Conservation (phyloP, 2,888 invertebrate species). For the Cistogaster globosa region DNA sequence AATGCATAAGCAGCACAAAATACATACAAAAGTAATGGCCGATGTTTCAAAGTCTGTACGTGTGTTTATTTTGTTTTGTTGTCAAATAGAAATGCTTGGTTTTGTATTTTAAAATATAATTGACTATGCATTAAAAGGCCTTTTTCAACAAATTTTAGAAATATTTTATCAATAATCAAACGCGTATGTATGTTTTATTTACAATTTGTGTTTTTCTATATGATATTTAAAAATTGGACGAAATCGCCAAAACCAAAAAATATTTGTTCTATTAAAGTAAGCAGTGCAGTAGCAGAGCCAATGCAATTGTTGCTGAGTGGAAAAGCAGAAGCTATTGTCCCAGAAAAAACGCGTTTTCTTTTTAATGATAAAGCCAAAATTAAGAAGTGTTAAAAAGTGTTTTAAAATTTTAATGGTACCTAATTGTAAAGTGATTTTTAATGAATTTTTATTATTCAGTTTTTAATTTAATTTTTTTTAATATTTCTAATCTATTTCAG, state of each 20-base stretch:
- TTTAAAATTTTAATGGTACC: constrained; percentile 3
- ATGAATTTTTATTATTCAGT: background rate
- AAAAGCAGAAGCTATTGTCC: constrained; percentile 13
- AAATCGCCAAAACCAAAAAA: background rate
- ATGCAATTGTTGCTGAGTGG: constrained; percentile 1
- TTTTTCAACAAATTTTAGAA: constrained; percentile 18
- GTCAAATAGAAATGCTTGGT: no score
- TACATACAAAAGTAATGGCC: background rate
- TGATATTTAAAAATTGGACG: no score
- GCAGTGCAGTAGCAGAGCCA: constrained; percentile 23
- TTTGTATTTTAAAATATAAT: constrained; percentile 20
- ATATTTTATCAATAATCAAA: constrained; percentile 2
- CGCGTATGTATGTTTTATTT: constrained; percentile 1
- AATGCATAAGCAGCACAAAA: constrained; percentile 21
- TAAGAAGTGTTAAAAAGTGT: constrained; percentile 50
- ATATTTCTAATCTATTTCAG: constrained; percentile 23
- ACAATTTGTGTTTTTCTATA: constrained; percentile 10
- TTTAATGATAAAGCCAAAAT: background rate
- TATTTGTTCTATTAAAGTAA: background rate
- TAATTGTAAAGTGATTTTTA: constrained; percentile 10
- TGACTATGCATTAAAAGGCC: background rate
- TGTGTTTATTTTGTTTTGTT: no score
- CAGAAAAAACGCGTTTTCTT: background rate
- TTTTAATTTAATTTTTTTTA: background rate
- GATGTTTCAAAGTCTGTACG: no score